Evolutionary conservation across 1,140 invertebrate species (phyloP).

Genomic region (Eupristina koningsbergeri): DNA sequence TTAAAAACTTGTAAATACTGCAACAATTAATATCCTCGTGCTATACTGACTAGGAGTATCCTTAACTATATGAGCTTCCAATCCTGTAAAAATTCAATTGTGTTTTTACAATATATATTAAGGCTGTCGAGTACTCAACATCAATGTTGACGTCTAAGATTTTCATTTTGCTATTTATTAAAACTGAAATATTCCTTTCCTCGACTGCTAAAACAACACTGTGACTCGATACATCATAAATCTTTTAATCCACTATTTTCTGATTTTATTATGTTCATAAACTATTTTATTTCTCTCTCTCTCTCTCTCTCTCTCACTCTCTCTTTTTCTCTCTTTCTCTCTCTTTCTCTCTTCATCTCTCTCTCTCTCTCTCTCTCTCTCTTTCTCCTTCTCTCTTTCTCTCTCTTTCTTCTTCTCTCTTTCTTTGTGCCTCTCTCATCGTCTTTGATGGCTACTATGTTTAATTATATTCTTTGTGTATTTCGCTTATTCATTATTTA

Average conservation of each 20-base stretch:
- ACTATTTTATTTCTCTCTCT: constrained; percentile 50
- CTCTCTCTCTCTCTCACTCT: too few species aligned
- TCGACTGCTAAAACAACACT: constrained; percentile 22
- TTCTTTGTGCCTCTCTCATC: too few species aligned
- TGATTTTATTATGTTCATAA: constrained; percentile 49
- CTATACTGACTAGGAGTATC: constrained; percentile 68
- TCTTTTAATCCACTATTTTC: constrained; percentile 39
- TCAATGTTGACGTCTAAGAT: constrained; percentile 4
- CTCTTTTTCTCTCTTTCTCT: too few species aligned
- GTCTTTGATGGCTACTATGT: constrained; percentile 38
- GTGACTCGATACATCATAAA: constrained; percentile 25
- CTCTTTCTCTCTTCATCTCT: too few species aligned
- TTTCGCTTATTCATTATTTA: constrained; percentile 55
- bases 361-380: too few species aligned
- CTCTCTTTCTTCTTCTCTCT: too few species aligned
- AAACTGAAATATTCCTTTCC: too few species aligned
- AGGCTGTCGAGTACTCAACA: constrained; percentile 37
- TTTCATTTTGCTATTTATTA: background rate
- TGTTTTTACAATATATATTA: constrained; percentile 26
- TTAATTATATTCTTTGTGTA: constrained; percentile 56
- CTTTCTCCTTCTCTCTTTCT: too few species aligned
- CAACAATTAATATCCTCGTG: constrained; percentile 69
- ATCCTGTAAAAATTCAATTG: constrained; percentile 50
- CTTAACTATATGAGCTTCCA: constrained; percentile 37
- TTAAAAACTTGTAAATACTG: constrained; percentile 67